Evolutionary conservation across 2,797 vertebrate species (phyloP), one percentile per base, ranked within the genome.

Genomic region (Myiothlypis coronata): DNA sequence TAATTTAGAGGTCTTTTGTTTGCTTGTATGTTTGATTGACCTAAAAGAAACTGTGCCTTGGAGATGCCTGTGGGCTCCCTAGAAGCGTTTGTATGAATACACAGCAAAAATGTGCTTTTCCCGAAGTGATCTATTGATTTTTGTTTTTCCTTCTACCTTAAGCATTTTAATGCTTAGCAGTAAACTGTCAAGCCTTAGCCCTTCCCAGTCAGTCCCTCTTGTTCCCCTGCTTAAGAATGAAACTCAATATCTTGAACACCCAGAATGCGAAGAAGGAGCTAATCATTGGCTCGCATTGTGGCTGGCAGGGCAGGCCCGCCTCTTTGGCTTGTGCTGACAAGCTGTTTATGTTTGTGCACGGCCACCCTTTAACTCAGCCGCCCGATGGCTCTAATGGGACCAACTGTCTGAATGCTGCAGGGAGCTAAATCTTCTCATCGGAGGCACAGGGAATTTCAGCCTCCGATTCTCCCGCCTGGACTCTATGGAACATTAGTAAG

Each of bases 261-360:
- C 96, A 96, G 97, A 83, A 91, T 32, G 84, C 8, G 8, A 41
- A 85, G 92, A 69, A 95, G 94, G 96, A 94, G 95, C 96, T 96
- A 96, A 76, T 96, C 97, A 97, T 98, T 98, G 98, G 97, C 94
- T 96, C 61, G 32, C 96, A 91, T 78, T 94, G 97, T 96, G 96
- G 97, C 91, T 92, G 95, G 92, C 75, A 74, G 69, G n/a, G 84
- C 76, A 70, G 96, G 75, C 96, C 97, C 97, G 91, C 98, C 98
- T 97, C 96, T 91, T 96, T 96, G 97, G 97, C 97, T 97, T 89
- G 95, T 82, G 95, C 97, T 97, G 96, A 97, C 97, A 95, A 96
- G 98, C 97, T 97, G 97, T 97, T 97, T 97, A 91, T 97, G 96
- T 98, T 97, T 97, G 97, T 94, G 94, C 93, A 80, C 97, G 96